These are phyloP conservation scores for Tetragnatha montana DNA, from an alignment of 2,888 invertebrate species.

Conservation along the genomic window DNA sequence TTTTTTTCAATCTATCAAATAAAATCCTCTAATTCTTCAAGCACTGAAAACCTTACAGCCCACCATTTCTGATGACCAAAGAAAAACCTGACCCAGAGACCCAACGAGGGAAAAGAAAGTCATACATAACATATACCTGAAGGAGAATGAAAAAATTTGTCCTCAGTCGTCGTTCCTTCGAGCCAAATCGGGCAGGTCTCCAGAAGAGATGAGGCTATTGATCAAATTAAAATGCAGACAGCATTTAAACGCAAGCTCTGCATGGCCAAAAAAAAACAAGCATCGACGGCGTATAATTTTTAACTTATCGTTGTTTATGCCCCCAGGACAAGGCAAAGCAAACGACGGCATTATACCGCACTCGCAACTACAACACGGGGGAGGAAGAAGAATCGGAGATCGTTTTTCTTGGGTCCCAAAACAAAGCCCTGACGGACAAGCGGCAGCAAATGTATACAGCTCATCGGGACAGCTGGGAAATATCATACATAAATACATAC, in stretches of 20 bases:
- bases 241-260: neutral
- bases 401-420: conserved; percentile 54
- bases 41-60: too few relatives aligned
- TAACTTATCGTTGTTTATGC: conserved; percentile 65
- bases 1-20: too few relatives aligned
- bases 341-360: conserved; percentile 31
- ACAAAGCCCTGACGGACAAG: conserved; percentile 59
- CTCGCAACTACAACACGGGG: conserved; percentile 23
- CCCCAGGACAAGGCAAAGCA: conserved; percentile 38
- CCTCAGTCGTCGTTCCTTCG: too few relatives aligned
- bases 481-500: conserved; percentile 72
- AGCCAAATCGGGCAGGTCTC: too few relatives aligned
- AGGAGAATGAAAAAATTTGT: too few relatives aligned
- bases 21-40: too few relatives aligned
- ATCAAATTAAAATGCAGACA: neutral
- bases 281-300: conserved; percentile 61
- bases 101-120: too few relatives aligned
- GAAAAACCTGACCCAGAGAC: too few relatives aligned
- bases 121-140: too few relatives aligned
- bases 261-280: conserved; percentile 16
- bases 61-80: too few relatives aligned
- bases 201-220: too few relatives aligned
- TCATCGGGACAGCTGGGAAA: conserved; percentile 70
- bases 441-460: conserved; percentile 67
- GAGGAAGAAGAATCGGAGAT: conserved; percentile 28